phyloP scores from a whole-genome alignment of 1,140 invertebrate genomes.

The Nylanderia fulva region DNA sequence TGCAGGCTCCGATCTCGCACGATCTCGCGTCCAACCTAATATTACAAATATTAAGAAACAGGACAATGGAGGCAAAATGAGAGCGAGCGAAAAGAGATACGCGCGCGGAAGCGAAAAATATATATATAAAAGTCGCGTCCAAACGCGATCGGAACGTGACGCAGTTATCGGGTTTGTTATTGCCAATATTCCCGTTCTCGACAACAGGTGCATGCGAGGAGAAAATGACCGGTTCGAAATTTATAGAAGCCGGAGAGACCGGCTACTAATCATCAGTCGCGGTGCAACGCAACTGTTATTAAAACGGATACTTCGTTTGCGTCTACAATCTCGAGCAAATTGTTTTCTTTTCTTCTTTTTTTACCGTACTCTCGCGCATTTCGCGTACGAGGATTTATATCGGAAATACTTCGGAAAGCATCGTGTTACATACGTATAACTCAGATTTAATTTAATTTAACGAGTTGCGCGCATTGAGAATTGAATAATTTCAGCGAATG shows the following conservation, averaged over 20 bases:
- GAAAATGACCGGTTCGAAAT: constrained; percentile 42
- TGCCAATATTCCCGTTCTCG: constrained; percentile 81
- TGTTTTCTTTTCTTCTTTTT: neutral
- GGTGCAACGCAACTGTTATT: neutral
- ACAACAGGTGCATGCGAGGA: constrained; percentile 79
- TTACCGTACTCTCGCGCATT: neutral
- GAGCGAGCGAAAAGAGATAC: neutral
- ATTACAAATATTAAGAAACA: constrained; percentile 51
- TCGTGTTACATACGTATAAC: neutral
- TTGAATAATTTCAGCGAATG: neutral
- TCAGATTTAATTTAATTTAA: neutral
- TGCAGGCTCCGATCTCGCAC: neutral
- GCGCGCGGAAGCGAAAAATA: constrained; percentile 1
- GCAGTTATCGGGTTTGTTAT: constrained; percentile 80
- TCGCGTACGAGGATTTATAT: neutral
- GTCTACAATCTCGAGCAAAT: neutral
- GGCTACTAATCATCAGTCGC: constrained; percentile 25
- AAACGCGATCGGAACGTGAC: constrained; percentile 73
- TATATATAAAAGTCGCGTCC: constrained; percentile 26
- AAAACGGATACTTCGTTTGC: constrained; percentile 3
- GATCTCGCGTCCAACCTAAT: neutral
- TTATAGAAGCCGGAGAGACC: constrained; percentile 28
- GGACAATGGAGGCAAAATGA: neutral
- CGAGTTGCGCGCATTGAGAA: neutral
- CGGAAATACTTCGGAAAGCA: no score